These are phyloP conservation scores for Phyllostomus hastatus DNA, from an alignment of 2,113 vertebrate species.

Conservation along the genomic window DNA sequence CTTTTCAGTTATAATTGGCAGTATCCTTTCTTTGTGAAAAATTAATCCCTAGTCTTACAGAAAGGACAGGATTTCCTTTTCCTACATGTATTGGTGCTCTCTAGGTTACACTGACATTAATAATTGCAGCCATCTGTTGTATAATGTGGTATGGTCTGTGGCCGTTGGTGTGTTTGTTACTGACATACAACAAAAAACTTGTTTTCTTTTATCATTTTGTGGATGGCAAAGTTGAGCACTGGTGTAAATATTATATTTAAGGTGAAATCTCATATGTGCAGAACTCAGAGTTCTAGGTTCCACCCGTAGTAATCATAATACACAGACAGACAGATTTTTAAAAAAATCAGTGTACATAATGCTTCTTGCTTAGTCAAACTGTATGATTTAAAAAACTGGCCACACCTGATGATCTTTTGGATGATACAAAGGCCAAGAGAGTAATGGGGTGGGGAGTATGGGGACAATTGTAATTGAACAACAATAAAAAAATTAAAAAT, in stretches of 20 bases:
- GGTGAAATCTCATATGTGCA: background rate
- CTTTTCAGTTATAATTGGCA: slow-evolving; percentile 19
- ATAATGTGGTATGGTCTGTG: background rate
- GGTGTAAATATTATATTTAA: background rate
- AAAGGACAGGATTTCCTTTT: slow-evolving; percentile 36
- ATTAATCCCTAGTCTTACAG: background rate
- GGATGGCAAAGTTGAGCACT: background rate
- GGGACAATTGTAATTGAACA: too few species aligned
- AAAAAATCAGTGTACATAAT: background rate
- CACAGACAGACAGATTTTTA: background rate
- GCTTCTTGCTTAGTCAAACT: background rate
- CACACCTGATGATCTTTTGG: background rate
- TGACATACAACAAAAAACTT: background rate
- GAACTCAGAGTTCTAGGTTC: background rate
- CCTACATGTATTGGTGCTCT: background rate
- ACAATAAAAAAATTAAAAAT: background rate
- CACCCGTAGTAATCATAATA: background rate
- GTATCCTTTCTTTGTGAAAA: slow-evolving; percentile 10
- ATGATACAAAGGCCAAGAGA: background rate
- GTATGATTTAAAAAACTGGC: background rate
- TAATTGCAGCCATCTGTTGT: background rate
- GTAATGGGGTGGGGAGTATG: too few species aligned
- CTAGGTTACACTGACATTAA: background rate
- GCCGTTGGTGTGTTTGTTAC: background rate
- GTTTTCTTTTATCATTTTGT: slow-evolving; percentile 27